Conservation (phyloP, 2,797 vertebrate genomes). For the Benthosema pterotum region DNA sequence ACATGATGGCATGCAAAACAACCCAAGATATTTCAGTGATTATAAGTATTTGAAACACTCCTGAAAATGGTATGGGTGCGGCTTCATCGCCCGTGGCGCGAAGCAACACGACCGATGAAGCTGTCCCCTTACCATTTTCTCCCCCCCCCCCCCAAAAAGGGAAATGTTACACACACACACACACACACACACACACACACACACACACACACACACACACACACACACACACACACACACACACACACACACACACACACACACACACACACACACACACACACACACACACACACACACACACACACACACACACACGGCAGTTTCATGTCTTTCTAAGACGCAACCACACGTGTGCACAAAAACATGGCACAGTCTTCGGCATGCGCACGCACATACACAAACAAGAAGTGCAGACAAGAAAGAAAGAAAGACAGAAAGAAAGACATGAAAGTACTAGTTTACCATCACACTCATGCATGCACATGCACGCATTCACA, state of each 20-base stretch:
- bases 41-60: too few species aligned
- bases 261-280: conserved; percentile 13
- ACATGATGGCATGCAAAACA: too few species aligned
- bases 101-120: too few species aligned
- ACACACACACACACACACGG: conserved; percentile 12
- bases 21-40: too few species aligned
- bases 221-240: neutral
- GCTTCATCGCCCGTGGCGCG: too few species aligned
- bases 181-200: conserved; percentile 50
- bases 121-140: too few species aligned
- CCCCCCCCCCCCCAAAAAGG: too few species aligned
- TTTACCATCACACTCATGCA: too few species aligned
- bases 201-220: conserved; percentile 15
- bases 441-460: neutral
- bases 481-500: too few species aligned
- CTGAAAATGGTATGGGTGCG: too few species aligned
- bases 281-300: conserved; percentile 23
- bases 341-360: neutral
- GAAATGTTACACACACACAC: conserved; percentile 31
- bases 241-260: neutral
- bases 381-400: too few species aligned
- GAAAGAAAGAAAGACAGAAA: neutral
- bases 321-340: conserved; percentile 4
- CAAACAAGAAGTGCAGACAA: too few species aligned
- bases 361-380: neutral